Conservation (phyloP, 2,888 invertebrate genomes). For the Spilosoma lubricipeda region DNA sequence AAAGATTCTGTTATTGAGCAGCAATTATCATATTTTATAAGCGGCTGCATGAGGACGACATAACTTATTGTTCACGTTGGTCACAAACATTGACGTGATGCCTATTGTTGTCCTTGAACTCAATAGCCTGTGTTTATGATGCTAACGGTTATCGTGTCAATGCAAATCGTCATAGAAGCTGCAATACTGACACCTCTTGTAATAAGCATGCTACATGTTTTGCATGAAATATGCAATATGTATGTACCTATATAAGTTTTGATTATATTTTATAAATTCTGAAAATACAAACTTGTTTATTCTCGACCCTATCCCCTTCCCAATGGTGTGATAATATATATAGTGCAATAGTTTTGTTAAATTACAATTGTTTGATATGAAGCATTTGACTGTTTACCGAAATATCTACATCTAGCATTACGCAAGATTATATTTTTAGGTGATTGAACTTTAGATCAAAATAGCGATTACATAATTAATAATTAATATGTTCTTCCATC, state of each 20-base stretch:
- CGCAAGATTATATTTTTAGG: constrained; percentile 15
- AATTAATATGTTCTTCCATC: constrained; percentile 60
- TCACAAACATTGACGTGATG: constrained; percentile 79
- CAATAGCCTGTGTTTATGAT: constrained; percentile 82
- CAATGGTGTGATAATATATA: neutral
- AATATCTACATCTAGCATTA: neutral
- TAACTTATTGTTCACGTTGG: constrained; percentile 84
- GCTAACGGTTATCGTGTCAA: constrained; percentile 83
- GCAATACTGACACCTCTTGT: constrained; percentile 44
- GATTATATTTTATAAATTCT: neutral
- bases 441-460: constrained; percentile 53
- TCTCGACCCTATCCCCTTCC: neutral
- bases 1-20: constrained; percentile 69
- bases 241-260: neutral
- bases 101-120: constrained; percentile 84
- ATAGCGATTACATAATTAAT: constrained; percentile 57
- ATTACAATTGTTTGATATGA: too few relatives aligned
- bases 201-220: neutral
- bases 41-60: constrained; percentile 79
- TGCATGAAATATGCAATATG: neutral
- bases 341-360: too few relatives aligned
- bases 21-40: constrained; percentile 83
- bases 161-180: constrained; percentile 77
- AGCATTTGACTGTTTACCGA: neutral
- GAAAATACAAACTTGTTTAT: neutral